These are phyloP conservation scores for Heterocephalus glaber DNA, from an alignment of 2,113 vertebrate species.

Conservation along the genomic window DNA sequence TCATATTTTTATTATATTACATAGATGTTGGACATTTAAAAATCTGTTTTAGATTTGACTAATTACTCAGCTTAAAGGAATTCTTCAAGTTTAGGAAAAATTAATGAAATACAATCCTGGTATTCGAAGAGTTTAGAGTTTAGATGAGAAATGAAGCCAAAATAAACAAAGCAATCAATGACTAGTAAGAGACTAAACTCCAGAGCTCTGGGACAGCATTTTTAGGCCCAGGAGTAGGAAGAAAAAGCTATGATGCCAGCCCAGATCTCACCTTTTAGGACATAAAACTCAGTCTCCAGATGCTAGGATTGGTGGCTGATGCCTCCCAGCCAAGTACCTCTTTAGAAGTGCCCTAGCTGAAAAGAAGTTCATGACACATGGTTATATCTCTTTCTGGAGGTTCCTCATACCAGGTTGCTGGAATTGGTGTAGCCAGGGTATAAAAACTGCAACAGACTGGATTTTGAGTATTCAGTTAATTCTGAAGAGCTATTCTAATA, in stretches of 20 bases:
- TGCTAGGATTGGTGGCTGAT: not conserved
- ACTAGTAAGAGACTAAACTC: not conserved
- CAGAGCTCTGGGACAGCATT: not conserved
- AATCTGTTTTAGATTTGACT: not conserved
- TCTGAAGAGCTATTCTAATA: not conserved
- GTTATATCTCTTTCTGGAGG: not conserved
- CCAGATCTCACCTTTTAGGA: not conserved
- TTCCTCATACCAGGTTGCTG: not conserved
- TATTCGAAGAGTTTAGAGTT: not conserved
- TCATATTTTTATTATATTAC: not conserved
- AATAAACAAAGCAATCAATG: not conserved
- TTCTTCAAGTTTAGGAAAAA: not conserved
- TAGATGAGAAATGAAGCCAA: not conserved
- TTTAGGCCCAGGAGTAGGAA: not conserved
- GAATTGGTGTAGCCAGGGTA: not conserved
- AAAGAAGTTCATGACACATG: not conserved
- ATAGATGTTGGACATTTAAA: not conserved
- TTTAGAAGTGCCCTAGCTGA: not conserved
- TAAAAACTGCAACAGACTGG: not conserved
- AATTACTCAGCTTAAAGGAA: not conserved
- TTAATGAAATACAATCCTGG: not conserved
- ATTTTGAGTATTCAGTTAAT: not conserved
- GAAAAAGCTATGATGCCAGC: not conserved
- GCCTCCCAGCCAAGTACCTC: not conserved
- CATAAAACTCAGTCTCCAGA: not conserved